These are phyloP conservation scores for Litoditis marina DNA, from an alignment of 2,888 invertebrate species.

Conservation along the genomic window DNA sequence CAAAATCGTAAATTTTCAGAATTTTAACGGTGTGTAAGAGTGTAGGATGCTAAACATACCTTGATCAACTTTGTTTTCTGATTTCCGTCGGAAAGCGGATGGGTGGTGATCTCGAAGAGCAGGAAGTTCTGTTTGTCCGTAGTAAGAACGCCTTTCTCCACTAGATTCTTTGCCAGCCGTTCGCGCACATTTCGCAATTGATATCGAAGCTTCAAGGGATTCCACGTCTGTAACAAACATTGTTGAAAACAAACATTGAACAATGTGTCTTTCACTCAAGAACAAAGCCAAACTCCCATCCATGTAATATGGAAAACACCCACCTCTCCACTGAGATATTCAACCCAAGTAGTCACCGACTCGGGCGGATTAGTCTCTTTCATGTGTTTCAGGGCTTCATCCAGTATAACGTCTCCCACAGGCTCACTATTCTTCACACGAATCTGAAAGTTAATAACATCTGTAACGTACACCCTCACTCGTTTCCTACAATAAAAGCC, in stretches of 20 bases:
- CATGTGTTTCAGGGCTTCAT: conserved; percentile 87
- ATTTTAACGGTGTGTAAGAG: not conserved
- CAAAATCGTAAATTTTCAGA: too few relatives aligned
- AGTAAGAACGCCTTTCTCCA: conserved; percentile 74
- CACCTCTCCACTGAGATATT: conserved; percentile 87
- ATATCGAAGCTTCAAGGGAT: conserved; percentile 93
- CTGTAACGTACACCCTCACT: too few relatives aligned
- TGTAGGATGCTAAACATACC: conserved; percentile 49
- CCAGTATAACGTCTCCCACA: conserved; percentile 90
- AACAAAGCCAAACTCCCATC: conserved; percentile 1
- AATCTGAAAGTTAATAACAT: conserved; percentile 43
- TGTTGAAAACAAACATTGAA: not conserved
- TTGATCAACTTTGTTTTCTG: conserved; percentile 93
- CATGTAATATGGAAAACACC: not conserved
- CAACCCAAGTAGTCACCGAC: conserved; percentile 97
- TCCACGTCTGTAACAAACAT: conserved; percentile 75
- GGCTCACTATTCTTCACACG: conserved; percentile 81
- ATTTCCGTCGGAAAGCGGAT: conserved; percentile 90
- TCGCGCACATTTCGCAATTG: conserved; percentile 98
- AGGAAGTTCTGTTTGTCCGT: conserved; percentile 76
- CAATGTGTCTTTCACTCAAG: too few relatives aligned
- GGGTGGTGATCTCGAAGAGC: conserved; percentile 99
- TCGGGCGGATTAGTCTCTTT: conserved; percentile 96
- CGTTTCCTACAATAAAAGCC: too few relatives aligned
- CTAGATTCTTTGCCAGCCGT: conserved; percentile 95